These are phyloP conservation scores for Arctocebus calabarensis DNA, from an alignment of 2,797 vertebrate species.

Conservation along the genomic window DNA sequence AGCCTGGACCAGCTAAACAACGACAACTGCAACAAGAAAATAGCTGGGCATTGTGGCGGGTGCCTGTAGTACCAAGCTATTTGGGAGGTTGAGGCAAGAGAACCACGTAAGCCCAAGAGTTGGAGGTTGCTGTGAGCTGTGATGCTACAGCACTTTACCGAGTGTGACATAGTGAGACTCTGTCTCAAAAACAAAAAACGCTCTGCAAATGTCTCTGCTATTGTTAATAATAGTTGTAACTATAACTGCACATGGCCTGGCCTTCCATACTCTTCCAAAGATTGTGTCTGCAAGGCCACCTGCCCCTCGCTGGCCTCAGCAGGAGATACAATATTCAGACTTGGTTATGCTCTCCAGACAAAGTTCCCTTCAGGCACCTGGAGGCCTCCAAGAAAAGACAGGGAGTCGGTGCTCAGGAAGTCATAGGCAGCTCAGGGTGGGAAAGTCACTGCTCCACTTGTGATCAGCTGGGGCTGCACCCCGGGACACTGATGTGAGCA, in stretches of 20 bases:
- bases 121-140: too few species aligned
- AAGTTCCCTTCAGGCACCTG: neutral
- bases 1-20: too few species aligned
- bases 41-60: too few species aligned
- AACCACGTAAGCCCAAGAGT: too few species aligned
- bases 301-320: neutral
- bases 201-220: neutral
- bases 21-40: too few species aligned
- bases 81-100: too few species aligned
- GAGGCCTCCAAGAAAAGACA: neutral
- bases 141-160: too few species aligned
- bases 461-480: neutral
- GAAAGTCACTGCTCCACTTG: neutral
- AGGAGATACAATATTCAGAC: neutral
- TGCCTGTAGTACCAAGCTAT: too few species aligned
- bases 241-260: neutral
- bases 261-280: neutral
- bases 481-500: neutral
- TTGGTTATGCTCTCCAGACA: neutral
- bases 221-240: too few species aligned
- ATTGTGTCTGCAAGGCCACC: neutral
- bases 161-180: too few species aligned
- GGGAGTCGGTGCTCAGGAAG: neutral
- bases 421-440: neutral
- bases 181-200: too few species aligned